phyloP scores from a whole-genome alignment of 2,888 invertebrate species.

The Lottia scabra region DNA sequence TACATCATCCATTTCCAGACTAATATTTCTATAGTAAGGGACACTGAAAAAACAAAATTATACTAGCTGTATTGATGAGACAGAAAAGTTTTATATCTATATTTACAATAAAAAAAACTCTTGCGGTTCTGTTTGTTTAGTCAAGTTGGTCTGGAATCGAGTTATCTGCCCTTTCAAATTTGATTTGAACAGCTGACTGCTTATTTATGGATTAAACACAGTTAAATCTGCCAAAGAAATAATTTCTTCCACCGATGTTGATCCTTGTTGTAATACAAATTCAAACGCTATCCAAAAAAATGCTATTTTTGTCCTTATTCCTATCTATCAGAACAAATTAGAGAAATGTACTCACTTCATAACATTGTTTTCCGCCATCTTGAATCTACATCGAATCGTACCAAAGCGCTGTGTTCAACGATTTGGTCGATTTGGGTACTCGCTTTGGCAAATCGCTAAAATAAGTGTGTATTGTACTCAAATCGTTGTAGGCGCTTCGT shows the following conservation, averaged over 20 bases:
- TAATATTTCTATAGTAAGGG: not conserved
- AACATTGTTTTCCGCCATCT: not conserved
- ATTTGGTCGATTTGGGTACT: not conserved
- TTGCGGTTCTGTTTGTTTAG: too few relatives aligned
- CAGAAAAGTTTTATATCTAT: not conserved
- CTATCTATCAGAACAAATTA: not conserved
- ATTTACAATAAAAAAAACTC: not conserved
- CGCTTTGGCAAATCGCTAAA: not conserved
- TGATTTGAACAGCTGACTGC: not conserved
- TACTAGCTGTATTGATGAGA: not conserved
- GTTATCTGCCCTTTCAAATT: too few relatives aligned
- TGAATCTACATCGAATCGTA: not conserved
- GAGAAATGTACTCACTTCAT: not conserved
- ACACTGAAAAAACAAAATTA: not conserved
- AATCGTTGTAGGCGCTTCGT: not conserved
- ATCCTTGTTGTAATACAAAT: not conserved
- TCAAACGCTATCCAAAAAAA: not conserved
- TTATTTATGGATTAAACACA: not conserved
- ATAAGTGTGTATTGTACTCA: not conserved
- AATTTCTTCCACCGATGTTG: too few relatives aligned
- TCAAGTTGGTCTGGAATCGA: too few relatives aligned
- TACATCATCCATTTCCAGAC: not conserved
- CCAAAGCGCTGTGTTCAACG: not conserved
- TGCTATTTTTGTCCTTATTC: not conserved
- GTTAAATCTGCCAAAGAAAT: not conserved